These are phyloP conservation scores for Lophius piscatorius DNA, from an alignment of 2,113 vertebrate genomes.

Conservation along the genomic window DNA sequence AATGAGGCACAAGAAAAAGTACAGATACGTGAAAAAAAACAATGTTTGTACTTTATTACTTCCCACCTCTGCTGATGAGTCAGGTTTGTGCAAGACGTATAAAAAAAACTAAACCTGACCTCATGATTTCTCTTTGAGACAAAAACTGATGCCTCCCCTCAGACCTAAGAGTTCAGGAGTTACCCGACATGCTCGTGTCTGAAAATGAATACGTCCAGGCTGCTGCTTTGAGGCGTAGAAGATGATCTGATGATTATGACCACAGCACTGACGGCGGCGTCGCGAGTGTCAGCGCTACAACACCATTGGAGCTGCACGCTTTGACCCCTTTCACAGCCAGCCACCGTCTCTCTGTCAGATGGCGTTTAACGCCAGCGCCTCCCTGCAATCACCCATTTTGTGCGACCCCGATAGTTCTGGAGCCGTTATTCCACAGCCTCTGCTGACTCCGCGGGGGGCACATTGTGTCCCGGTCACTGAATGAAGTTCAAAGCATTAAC, in stretches of 20 bases:
- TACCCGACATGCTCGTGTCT: neutral
- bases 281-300: neutral
- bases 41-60: too few relatives aligned
- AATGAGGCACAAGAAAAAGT: too few relatives aligned
- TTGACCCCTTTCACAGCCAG: constrained; percentile 33
- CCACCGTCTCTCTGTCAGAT: constrained; percentile 63
- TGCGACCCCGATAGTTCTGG: constrained; percentile 16
- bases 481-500: constrained; percentile 43
- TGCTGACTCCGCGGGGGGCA: constrained; percentile 40
- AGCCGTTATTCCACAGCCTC: constrained; percentile 45
- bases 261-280: neutral
- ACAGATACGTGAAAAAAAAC: too few relatives aligned
- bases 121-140: neutral
- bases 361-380: constrained; percentile 55
- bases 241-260: neutral
- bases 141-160: neutral
- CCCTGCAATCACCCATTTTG: constrained; percentile 62
- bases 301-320: constrained; percentile 5
- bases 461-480: constrained; percentile 59
- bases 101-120: neutral
- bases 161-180: too few relatives aligned
- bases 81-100: too few relatives aligned
- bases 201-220: neutral
- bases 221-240: constrained; percentile 4
- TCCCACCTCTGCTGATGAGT: too few relatives aligned